phyloP scores from a whole-genome alignment of 2,797 vertebrate species.

The Urocyon cinereoargenteus region DNA sequence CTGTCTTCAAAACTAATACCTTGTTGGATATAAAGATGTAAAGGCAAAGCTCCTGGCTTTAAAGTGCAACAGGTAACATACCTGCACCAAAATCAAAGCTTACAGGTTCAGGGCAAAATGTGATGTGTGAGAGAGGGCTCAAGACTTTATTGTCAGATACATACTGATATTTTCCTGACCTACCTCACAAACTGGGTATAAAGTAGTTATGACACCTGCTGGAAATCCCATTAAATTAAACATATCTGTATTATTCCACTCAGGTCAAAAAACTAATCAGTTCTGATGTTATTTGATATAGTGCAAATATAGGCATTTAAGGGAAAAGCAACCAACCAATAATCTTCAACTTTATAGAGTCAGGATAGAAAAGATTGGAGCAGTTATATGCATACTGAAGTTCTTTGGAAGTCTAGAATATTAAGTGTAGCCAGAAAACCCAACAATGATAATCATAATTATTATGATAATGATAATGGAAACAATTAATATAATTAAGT shows the following conservation, averaged over 20 bases:
- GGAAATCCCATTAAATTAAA: slow-evolving; percentile 10
- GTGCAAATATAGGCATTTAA: neutral
- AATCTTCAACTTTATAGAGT: neutral
- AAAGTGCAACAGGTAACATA: neutral
- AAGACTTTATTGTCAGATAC: neutral
- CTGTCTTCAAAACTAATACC: neutral
- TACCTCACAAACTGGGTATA: neutral
- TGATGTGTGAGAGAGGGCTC: neutral
- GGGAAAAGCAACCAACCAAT: neutral
- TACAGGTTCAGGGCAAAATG: neutral
- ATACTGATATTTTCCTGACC: neutral
- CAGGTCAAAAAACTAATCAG: neutral
- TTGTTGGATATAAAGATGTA: neutral
- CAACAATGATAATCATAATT: neutral
- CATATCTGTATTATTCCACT: neutral
- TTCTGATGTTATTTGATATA: neutral
- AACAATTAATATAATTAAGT: neutral
- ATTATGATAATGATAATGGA: neutral
- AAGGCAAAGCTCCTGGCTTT: neutral
- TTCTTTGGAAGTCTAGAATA: neutral
- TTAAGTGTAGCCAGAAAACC: neutral
- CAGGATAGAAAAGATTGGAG: neutral
- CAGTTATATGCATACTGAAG: neutral
- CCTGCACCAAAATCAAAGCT: neutral
- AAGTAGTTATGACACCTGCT: neutral